phyloP scores from a whole-genome alignment of 2,113 vertebrate genomes.

The Sphyrna mokarran region DNA sequence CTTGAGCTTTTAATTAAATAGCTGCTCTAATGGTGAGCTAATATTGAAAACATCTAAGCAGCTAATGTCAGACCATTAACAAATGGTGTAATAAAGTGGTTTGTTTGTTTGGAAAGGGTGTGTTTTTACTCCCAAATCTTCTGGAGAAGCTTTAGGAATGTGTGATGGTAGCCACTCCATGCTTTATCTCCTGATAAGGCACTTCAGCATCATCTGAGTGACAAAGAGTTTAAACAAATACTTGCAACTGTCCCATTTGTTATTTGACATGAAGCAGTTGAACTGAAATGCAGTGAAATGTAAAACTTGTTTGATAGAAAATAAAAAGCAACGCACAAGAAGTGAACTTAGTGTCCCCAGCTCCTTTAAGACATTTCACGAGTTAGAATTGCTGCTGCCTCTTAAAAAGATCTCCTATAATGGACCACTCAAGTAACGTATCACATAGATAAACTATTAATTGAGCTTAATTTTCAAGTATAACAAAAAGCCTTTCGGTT shows the following conservation, averaged over 20 bases:
- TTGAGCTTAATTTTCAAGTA: background rate
- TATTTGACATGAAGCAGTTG: background rate
- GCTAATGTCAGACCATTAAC: conserved; percentile 52
- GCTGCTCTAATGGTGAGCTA: conserved; percentile 47
- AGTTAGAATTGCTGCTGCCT: background rate
- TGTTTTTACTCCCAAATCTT: conserved; percentile 51
- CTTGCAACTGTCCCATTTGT: conserved; percentile 7
- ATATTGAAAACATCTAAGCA: conserved; percentile 47
- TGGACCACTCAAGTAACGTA: background rate
- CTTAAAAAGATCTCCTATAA: background rate
- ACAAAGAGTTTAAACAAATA: conserved; percentile 23
- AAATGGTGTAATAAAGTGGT: conserved; percentile 56
- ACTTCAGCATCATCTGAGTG: conserved; percentile 43
- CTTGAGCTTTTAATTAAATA: conserved; percentile 59
- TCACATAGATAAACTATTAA: background rate
- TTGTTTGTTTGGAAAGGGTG: conserved; percentile 51
- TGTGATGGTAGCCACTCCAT: conserved; percentile 52
- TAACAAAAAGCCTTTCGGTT: background rate
- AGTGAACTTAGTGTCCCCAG: background rate
- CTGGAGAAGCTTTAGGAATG: conserved; percentile 56
- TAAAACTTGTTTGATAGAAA: background rate
- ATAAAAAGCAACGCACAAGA: background rate
- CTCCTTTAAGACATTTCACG: background rate
- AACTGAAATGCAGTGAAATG: background rate
- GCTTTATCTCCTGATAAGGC: conserved; percentile 53